Evolutionary conservation across 1,140 invertebrate genomes (phyloP), one percentile per base, ranked within the genome.

Genomic region (Matsumurasca onukii): DNA sequence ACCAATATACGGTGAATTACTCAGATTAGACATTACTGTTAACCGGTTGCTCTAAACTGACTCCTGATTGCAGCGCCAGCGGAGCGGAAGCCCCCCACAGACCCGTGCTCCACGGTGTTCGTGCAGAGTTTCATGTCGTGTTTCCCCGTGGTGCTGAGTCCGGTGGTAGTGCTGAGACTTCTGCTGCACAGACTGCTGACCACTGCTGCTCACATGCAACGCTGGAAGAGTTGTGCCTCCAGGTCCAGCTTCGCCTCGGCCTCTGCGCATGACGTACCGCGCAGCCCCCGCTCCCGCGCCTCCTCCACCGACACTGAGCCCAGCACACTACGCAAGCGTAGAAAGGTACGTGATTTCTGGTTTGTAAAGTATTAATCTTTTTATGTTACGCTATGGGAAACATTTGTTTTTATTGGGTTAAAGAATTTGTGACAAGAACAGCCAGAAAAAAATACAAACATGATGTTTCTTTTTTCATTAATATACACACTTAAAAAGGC

Each of bases 151-250:
- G 76, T 86, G 17, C 78, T 87, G 30, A 84, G 85, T 73, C 86
- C 86, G 0, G 76, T 87, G 3, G 85, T 88, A 17, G 77, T 88
- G 12, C 74, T 88, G 15, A 77, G 86, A 12, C 78, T 88, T 2
- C 77, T 88, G 24, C 80, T 85, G 55, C 86, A 88, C 75, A 80
- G 85, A 55, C 77, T 88, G 22, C 83, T 83, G 1, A 81, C 79
- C n/a, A 82, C 81, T n/a, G 77, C 80, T 17, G 77, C 81, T 2
- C 74, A 73, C 30, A 75, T 81, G 27, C 76, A 78, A 71, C 73
- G 80, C 69, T 71, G 80, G 81, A 81, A 82, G 69, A 79, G 77
- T 59, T 81, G 80, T 71, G 78, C 80, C 30, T 81, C 78, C 20
- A 75, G 81, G n/a, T 79, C 78, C 3, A 76, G 73, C 27, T 79